These are phyloP conservation scores for Thalpophila matura DNA, from an alignment of 2,888 invertebrate species.

Conservation along the genomic window DNA sequence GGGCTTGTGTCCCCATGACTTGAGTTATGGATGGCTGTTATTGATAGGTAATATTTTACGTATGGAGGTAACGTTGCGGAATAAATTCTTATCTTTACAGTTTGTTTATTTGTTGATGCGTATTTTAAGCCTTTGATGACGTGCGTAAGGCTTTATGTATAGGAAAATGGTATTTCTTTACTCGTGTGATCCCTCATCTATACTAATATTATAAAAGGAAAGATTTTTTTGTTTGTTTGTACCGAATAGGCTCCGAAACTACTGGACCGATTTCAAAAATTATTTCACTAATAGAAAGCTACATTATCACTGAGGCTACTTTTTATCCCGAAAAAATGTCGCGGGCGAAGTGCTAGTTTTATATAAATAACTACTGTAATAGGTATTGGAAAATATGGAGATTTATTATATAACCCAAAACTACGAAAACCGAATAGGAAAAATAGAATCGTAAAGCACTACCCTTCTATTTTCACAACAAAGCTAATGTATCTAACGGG, in stretches of 20 bases:
- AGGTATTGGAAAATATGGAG: not conserved
- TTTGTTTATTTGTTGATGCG: constrained; percentile 36
- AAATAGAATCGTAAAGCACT: constrained; percentile 38
- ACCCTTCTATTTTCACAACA: constrained; percentile 45
- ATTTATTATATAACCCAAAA: constrained; percentile 13
- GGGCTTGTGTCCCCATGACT: constrained; percentile 35
- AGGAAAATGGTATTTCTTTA: not conserved
- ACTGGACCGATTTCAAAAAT: too few species aligned
- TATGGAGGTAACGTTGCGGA: constrained; percentile 52
- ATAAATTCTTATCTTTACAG: constrained; percentile 50
- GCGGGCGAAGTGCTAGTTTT: too few species aligned
- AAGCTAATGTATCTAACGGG: constrained; percentile 62
- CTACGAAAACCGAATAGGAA: constrained; percentile 9
- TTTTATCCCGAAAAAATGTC: not conserved
- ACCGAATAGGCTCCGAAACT: too few species aligned
- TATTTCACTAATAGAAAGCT: too few species aligned
- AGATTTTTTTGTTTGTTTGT: too few species aligned
- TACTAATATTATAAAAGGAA: too few species aligned
- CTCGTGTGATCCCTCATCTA: not conserved
- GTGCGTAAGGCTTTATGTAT: not conserved
- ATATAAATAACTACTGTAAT: not conserved
- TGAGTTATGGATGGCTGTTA: constrained; percentile 52
- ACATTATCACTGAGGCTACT: too few species aligned
- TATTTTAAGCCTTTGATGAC: constrained; percentile 16
- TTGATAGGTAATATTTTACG: constrained; percentile 52